phyloP scores from a whole-genome alignment of 1,140 invertebrate species.

The Lordiphosa clarofinis region DNA sequence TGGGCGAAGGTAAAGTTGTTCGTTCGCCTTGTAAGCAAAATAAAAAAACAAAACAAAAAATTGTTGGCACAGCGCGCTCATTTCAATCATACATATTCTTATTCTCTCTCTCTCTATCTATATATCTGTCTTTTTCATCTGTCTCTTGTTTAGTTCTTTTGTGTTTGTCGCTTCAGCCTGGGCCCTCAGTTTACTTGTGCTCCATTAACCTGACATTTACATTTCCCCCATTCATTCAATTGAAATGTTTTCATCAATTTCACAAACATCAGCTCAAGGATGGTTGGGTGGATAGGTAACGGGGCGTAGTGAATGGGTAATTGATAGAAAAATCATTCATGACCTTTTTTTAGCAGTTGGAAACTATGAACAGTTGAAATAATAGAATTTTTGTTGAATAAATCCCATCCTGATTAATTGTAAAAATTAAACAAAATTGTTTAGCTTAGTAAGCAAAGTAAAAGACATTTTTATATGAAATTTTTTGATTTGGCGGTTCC shows the following conservation, averaged over 20 bases:
- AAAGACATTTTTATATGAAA: too few species aligned
- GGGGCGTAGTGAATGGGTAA: conserved; percentile 14
- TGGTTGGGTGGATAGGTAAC: conserved; percentile 6
- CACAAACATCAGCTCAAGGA: conserved; percentile 15
- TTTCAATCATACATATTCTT: conserved; percentile 42
- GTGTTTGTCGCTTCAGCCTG: conserved; percentile 45
- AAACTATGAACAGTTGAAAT: too few species aligned
- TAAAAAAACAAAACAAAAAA: too few species aligned
- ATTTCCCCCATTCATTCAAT: conserved; percentile 46
- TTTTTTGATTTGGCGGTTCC: too few species aligned
- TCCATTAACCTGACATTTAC: conserved; percentile 65
- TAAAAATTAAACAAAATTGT: too few species aligned
- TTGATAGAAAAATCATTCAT: conserved; percentile 7
- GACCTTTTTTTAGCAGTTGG: too few species aligned
- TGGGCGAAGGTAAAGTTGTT: conserved; percentile 77
- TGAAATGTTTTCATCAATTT: conserved; percentile 51
- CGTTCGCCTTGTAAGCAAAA: conserved; percentile 33
- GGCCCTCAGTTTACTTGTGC: conserved; percentile 58
- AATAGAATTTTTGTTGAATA: too few species aligned
- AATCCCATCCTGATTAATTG: too few species aligned
- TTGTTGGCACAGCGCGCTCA: conserved; percentile 30
- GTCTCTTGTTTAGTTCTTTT: conserved; percentile 30
- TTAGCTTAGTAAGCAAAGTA: too few species aligned
- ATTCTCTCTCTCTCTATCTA: conserved; percentile 20
- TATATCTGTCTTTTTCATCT: conserved; percentile 8